These are phyloP conservation scores for Oncorhynchus keta DNA, from an alignment of 2,113 vertebrate genomes.

Conservation along the genomic window DNA sequence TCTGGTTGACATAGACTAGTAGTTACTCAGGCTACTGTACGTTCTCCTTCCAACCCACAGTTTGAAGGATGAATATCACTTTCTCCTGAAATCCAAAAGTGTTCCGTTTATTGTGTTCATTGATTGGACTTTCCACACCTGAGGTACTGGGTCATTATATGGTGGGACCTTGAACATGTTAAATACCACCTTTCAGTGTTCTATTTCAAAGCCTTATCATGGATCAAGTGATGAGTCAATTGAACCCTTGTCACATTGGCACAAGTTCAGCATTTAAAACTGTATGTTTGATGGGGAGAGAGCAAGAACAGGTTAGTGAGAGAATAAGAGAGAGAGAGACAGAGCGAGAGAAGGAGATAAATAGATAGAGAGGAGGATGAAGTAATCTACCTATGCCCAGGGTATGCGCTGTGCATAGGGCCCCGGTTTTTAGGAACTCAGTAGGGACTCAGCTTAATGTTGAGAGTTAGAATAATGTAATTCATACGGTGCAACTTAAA, in stretches of 20 bases:
- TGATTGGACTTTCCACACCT: slow-evolving; percentile 61
- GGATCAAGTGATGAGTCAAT: slow-evolving; percentile 34
- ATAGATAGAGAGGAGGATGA: too few relatives aligned
- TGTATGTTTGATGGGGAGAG: not conserved
- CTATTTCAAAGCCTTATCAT: slow-evolving; percentile 27
- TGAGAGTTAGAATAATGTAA: too few relatives aligned
- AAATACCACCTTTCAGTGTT: slow-evolving; percentile 46
- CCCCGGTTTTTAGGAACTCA: too few relatives aligned
- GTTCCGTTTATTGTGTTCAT: slow-evolving; percentile 31
- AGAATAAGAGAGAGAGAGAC: too few relatives aligned
- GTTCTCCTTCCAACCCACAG: slow-evolving; percentile 13
- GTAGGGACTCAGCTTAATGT: too few relatives aligned
- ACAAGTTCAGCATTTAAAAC: slow-evolving; percentile 8
- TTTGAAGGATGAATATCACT: slow-evolving; percentile 34
- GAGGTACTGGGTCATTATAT: slow-evolving; percentile 38
- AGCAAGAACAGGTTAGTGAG: too few relatives aligned
- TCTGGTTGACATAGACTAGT: not conserved
- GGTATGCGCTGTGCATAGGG: too few relatives aligned
- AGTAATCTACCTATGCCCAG: too few relatives aligned
- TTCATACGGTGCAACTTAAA: too few relatives aligned
- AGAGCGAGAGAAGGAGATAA: too few relatives aligned
- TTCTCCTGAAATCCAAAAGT: slow-evolving; percentile 43
- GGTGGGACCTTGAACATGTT: not conserved
- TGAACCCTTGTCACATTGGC: slow-evolving; percentile 27
- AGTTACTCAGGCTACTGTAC: slow-evolving; percentile 10